Conservation (phyloP, 2,888 invertebrate species). For the Lasioglossum morio region DNA sequence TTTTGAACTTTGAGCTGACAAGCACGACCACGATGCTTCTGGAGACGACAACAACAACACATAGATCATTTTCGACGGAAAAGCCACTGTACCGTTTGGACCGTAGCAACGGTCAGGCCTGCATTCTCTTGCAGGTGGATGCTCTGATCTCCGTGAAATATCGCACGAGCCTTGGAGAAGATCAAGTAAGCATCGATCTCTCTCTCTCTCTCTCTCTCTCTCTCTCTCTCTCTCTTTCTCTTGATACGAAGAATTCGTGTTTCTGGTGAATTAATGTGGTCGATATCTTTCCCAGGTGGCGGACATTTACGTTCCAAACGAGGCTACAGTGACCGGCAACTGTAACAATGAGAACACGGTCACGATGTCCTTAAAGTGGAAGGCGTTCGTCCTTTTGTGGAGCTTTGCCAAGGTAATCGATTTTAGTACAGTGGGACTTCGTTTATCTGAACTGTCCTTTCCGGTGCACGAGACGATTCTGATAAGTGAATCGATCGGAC, state of each 20-base stretch:
- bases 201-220: too few relatives aligned
- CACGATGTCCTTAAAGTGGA: constrained; percentile 90
- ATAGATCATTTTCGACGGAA: constrained; percentile 60
- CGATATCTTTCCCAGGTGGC: constrained; percentile 86
- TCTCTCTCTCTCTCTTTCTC: too few relatives aligned
- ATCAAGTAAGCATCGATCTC: constrained; percentile 79
- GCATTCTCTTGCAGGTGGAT: constrained; percentile 92
- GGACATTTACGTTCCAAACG: constrained; percentile 91
- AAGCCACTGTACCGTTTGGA: constrained; percentile 88
- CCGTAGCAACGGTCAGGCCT: constrained; percentile 90
- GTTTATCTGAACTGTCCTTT: not conserved
- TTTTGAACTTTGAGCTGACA: constrained; percentile 72
- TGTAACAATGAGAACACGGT: constrained; percentile 92
- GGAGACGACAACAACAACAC: constrained; percentile 77
- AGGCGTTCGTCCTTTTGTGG: constrained; percentile 90
- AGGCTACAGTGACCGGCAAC: constrained; percentile 90
- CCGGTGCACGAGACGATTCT: too few relatives aligned
- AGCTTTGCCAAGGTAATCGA: constrained; percentile 91
- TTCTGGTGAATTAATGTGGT: not conserved
- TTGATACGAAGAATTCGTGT: too few relatives aligned
- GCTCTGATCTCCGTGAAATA: constrained; percentile 90
- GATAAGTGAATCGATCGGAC: not conserved
- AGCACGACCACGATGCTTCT: constrained; percentile 85
- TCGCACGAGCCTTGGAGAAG: constrained; percentile 89
- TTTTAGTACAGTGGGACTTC: not conserved